phyloP scores from a whole-genome alignment of 64 coral and sea anemone genomes.

The Stylophora pistillata region DNA sequence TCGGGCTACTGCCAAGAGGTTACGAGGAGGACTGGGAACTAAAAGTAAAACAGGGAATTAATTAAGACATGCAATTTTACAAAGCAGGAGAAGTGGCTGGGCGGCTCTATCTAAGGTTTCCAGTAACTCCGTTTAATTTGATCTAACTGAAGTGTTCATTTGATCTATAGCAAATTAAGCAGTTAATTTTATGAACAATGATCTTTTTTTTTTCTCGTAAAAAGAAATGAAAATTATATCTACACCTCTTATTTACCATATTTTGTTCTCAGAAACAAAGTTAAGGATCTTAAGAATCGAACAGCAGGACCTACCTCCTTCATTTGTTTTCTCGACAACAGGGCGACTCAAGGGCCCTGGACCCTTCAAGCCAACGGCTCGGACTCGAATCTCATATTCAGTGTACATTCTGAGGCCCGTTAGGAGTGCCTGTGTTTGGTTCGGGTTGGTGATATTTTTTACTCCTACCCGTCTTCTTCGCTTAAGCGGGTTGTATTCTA shows the following conservation, averaged over 20 bases:
- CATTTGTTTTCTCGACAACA: constrained; percentile 31
- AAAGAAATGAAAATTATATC: too few species aligned
- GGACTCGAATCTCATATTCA: constrained; percentile 71
- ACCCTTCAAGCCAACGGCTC: constrained; percentile 49
- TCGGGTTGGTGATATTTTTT: constrained; percentile 63
- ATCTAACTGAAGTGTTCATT: neutral
- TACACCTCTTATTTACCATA: too few species aligned
- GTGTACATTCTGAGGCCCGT: constrained; percentile 60
- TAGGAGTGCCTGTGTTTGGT: constrained; percentile 33
- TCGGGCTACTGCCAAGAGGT: constrained; percentile 47
- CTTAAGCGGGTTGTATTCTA: constrained; percentile 59
- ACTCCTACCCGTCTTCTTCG: neutral
- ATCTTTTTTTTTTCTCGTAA: too few species aligned
- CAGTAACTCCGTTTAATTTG: neutral
- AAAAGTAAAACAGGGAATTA: constrained; percentile 21
- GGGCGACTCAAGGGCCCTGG: constrained; percentile 66
- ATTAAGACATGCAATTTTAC: constrained; percentile 24
- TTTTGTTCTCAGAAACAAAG: neutral
- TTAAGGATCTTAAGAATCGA: neutral
- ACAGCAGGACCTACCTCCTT: constrained; percentile 67
- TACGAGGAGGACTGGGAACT: constrained; percentile 68
- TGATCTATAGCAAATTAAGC: too few species aligned
- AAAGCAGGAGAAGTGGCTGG: neutral
- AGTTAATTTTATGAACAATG: too few species aligned
- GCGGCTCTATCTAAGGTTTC: neutral